Base-by-base conservation (phyloP, 1,140 invertebrate species). In the Proctacanthus coquilletti region DNA sequence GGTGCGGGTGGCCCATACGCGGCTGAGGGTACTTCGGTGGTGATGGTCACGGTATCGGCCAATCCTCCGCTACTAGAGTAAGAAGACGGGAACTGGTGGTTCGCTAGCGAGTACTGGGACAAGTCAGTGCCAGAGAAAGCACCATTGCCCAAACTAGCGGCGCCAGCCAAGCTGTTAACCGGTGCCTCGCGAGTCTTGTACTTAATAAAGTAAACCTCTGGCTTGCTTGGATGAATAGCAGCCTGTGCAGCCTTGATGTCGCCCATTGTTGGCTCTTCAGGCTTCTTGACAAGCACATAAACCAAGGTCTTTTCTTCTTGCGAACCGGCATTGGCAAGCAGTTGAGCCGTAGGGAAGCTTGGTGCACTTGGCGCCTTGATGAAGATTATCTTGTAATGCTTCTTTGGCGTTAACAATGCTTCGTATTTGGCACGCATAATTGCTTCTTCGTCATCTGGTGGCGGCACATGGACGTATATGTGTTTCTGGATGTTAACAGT, bases 311-410 rank as follows among this genome's bases (percentile, higher is more conserved):
- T 84, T 59, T 81, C 75, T 55, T 80, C 75, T 48, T 75, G 70
- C 19, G 70, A 66, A 14, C 33, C 38, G 11, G 27, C 30, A 18
- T 40, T 34, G 11, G 29, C 33, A 40, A 77, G 64, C 41, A 77
- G 65, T 40, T 64, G 62, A 41, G 76, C 75, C 17, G 47, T 46
- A 40, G 69, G 70, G 30, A 75, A 74, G 25, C 74, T 70, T 42
- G 74, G 71, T 47, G 73, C 65, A 34, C 74, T 70, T 25, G 80
- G 78, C 19, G 80, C 77, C 66, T 82, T 81, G 57, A 84, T 81
- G 70, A 82, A 82, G 53, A 85, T 80, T 47, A 84, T 84, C 55
- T 81, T 80, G 65, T 81, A 81, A 57, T 84, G 77, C 46, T 81
- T 82, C 59, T 79, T 74, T 42, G 75, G 62, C 11, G 69, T 64